These are phyloP conservation scores for Maccullochella peelii DNA, from an alignment of 2,113 vertebrate genomes.

Conservation along the genomic window DNA sequence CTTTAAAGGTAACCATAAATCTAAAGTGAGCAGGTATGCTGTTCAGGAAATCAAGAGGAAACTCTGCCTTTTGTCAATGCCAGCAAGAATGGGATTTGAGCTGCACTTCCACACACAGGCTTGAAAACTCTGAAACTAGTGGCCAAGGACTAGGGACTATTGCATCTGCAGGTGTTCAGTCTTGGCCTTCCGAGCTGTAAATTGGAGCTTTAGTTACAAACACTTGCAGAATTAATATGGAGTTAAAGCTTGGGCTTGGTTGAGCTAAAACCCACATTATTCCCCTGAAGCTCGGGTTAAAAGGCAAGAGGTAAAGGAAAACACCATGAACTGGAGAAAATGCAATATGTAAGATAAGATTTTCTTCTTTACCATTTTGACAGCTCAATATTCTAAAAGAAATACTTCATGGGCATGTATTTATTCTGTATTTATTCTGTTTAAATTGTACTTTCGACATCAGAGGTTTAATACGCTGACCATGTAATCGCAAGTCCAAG, in stretches of 20 bases:
- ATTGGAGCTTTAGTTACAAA: neutral
- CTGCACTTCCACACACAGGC: neutral
- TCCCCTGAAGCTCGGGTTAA: neutral
- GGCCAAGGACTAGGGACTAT: neutral
- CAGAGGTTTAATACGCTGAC: neutral
- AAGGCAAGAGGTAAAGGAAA: neutral
- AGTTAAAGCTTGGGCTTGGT: neutral
- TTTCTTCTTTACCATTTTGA: neutral
- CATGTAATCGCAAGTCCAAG: neutral
- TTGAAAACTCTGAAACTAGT: neutral
- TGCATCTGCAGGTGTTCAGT: neutral
- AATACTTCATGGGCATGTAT: no score
- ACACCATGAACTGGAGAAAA: neutral
- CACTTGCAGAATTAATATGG: neutral
- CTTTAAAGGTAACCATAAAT: neutral
- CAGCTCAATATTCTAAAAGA: neutral
- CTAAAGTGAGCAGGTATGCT: neutral
- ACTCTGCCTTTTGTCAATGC: neutral
- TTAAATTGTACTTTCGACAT: no score
- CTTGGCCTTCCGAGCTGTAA: neutral
- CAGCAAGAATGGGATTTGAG: neutral
- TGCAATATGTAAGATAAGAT: no score
- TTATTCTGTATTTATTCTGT: no score
- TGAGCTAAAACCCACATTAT: neutral
- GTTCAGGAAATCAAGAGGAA: slow-evolving; percentile 5